Conservation (phyloP, 2,888 invertebrate species). For the Ectemnius continuus region DNA sequence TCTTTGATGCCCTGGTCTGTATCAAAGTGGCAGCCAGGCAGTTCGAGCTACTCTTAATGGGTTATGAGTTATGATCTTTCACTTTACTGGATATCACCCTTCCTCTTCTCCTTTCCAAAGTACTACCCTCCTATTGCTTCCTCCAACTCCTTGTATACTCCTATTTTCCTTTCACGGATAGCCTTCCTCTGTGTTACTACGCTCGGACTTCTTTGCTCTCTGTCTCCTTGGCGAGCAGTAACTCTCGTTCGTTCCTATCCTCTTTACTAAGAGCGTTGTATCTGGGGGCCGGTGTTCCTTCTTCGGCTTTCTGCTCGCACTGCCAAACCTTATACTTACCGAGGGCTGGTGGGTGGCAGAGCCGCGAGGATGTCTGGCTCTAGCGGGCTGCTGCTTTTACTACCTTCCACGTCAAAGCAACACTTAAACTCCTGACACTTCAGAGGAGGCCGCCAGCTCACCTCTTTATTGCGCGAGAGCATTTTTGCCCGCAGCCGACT, state of each 20-base stretch:
- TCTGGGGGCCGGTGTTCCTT: constrained; percentile 2
- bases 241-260: constrained; percentile 13
- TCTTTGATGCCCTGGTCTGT: constrained; percentile 74
- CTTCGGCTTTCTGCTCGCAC: constrained; percentile 19
- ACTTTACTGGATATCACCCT: constrained; percentile 41
- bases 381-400: constrained; percentile 42
- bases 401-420: constrained; percentile 51
- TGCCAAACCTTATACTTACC: constrained; percentile 38
- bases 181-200: constrained; percentile 40
- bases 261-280: constrained; percentile 23
- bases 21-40: constrained; percentile 73
- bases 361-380: constrained; percentile 32
- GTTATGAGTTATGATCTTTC: constrained; percentile 74
- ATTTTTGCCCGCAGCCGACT: constrained; percentile 28
- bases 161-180: constrained; percentile 39
- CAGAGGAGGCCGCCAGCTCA: constrained; percentile 39
- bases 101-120: constrained; percentile 4
- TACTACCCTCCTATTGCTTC: neutral
- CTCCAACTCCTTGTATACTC: constrained; percentile 11
- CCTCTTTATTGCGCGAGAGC: constrained; percentile 51
- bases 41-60: constrained; percentile 73
- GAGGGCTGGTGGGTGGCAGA: constrained; percentile 17
- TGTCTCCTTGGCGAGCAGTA: constrained; percentile 9
- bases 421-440: constrained; percentile 58
- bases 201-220: constrained; percentile 22